Conservation (phyloP, 1,140 invertebrate genomes). For the Episyrphus balteatus region DNA sequence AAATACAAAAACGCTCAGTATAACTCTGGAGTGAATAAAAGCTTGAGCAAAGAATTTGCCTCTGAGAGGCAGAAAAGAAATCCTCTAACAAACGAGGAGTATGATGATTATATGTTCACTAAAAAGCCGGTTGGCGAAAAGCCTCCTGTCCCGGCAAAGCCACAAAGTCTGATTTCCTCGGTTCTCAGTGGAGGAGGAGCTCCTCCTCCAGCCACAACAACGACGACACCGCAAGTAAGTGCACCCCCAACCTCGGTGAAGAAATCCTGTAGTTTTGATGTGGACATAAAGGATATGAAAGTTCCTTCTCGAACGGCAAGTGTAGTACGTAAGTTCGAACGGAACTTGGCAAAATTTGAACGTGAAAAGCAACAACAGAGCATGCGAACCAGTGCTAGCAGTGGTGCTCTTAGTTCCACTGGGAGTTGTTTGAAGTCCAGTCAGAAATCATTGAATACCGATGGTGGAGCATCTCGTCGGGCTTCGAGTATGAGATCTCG, state of each 20-base stretch:
- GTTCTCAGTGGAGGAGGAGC: slow-evolving; percentile 7
- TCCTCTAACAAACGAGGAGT: slow-evolving; percentile 9
- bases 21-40: slow-evolving; percentile 30
- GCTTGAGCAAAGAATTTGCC: slow-evolving; percentile 32
- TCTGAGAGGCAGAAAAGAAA: slow-evolving; percentile 27
- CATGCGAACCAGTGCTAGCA: slow-evolving; percentile 27
- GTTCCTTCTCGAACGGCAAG: slow-evolving; percentile 25
- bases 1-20: slow-evolving; percentile 33
- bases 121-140: slow-evolving; percentile 23
- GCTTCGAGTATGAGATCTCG: slow-evolving; percentile 30
- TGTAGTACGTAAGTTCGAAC: slow-evolving; percentile 37
- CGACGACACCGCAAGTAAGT: neutral
- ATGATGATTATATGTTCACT: slow-evolving; percentile 15
- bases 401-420: slow-evolving; percentile 22
- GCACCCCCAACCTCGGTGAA: slow-evolving; percentile 5
- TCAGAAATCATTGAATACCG: slow-evolving; percentile 13
- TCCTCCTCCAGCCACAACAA: slow-evolving; percentile 8
- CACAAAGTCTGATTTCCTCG: slow-evolving; percentile 27
- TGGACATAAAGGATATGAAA: slow-evolving; percentile 15
- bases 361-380: slow-evolving; percentile 20
- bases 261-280: slow-evolving; percentile 28
- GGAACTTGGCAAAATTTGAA: slow-evolving; percentile 42
- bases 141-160: slow-evolving; percentile 27
- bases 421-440: slow-evolving; percentile 32
- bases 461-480: slow-evolving; percentile 28